Conservation (phyloP, 30 jellyfish, hydroid and myxozoan genomes). For the Aurelia aurita region DNA sequence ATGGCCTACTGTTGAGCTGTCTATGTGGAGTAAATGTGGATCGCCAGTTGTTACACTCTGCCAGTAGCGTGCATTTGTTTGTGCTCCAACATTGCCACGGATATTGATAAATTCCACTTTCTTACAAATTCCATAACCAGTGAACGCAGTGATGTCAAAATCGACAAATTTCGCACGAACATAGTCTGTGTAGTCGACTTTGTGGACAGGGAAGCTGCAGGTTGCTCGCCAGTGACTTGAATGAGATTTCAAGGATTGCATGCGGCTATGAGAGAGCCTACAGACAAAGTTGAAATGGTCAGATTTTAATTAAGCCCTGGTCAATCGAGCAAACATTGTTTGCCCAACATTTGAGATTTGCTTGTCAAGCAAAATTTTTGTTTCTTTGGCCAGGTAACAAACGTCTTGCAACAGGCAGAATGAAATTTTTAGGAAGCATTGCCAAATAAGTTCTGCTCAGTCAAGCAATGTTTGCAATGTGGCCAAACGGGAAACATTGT, state of each 20-base stretch:
- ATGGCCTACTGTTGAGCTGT: neutral
- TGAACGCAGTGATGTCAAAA: neutral
- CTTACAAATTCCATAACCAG: neutral
- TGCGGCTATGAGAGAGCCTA: neutral
- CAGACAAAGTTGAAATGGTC: neutral
- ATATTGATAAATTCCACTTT: neutral
- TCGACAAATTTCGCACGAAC: neutral
- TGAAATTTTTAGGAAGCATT: no score
- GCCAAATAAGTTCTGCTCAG: no score
- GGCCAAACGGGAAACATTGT: no score
- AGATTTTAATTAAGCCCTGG: no score
- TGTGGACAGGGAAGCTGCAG: neutral
- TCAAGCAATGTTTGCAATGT: no score
- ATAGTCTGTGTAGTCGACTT: neutral
- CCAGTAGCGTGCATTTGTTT: neutral
- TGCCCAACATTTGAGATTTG: no score
- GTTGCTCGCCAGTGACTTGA: conserved; percentile 12
- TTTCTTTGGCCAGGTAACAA: no score
- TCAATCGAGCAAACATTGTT: no score
- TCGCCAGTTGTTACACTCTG: neutral
- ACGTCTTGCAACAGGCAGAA: no score
- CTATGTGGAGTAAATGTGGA: neutral
- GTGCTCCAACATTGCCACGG: neutral
- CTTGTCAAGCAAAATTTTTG: no score
- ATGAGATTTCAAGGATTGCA: neutral